A percentile compares a stretch with the other conserved stretches of the same genome.
Conservation (phyloP, 2,888 invertebrate genomes). For the Panopea generosa region DNA sequence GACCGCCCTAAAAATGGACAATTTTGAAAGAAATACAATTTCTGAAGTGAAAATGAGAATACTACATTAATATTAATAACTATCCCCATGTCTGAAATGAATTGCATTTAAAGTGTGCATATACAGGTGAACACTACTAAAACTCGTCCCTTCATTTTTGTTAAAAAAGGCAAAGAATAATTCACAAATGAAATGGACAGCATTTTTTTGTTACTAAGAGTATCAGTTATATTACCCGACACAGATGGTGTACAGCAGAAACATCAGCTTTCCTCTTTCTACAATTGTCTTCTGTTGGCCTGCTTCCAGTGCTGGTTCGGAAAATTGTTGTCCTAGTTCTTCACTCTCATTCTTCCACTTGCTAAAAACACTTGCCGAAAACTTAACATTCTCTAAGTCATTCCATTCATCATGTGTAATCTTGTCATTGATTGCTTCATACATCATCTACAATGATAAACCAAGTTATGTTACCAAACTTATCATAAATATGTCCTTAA, state of each 20-base stretch:
- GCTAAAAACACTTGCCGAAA: conserved; percentile 10
- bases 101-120: no score
- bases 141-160: no score
- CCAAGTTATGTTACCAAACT: not conserved
- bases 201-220: conserved; percentile 14
- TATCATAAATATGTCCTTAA: no score
- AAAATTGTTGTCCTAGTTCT: conserved; percentile 5
- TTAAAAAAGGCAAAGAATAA: no score
- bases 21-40: no score
- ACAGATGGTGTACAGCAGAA: conserved; percentile 11
- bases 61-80: no score
- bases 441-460: conserved; percentile 18
- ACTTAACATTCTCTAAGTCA: not conserved
- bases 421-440: not conserved
- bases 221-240: conserved; percentile 9
- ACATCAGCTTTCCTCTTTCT: conserved; percentile 27
- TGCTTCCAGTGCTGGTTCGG: not conserved
- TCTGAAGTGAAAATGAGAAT: no score
- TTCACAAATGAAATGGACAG: no score
- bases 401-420: no score
- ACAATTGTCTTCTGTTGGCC: not conserved
- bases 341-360: conserved; percentile 9
- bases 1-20: no score
- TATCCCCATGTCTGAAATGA: no score
- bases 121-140: no score